Conservation (phyloP, 2,113 vertebrate species). For the Cnemophilus loriae region DNA sequence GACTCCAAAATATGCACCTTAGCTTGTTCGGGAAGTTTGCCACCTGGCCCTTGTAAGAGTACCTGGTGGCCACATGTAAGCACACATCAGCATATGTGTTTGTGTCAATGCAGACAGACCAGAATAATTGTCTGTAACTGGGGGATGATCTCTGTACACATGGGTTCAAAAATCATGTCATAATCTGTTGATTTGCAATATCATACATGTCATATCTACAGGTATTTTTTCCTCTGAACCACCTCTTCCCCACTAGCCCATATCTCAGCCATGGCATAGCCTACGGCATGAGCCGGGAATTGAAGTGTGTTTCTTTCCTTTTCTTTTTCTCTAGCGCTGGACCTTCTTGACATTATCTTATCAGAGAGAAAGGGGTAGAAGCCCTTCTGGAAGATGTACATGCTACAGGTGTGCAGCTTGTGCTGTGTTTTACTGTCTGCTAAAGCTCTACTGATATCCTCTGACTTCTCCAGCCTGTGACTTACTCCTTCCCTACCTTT, state of each 20-base stretch:
- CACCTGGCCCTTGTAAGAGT: neutral
- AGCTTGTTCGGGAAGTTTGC: neutral
- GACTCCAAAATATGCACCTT: neutral
- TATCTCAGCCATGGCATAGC: neutral
- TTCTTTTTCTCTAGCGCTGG: neutral
- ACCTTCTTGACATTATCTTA: neutral
- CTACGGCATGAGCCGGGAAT: neutral
- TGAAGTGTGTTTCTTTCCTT: neutral
- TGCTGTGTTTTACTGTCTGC: neutral
- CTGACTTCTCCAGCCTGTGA: neutral
- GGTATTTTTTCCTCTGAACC: neutral
- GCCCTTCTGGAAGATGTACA: neutral
- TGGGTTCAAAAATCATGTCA: fast-evolving
- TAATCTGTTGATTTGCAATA: neutral
- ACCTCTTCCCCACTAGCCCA: neutral
- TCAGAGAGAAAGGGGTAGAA: neutral
- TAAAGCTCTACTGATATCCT: neutral
- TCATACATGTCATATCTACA: neutral
- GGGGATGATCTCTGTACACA: neutral
- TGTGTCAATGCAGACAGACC: neutral
- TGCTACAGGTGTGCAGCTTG: fast-evolving
- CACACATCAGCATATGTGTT: neutral
- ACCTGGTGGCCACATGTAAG: neutral
- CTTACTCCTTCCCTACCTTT: neutral
- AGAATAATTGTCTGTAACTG: neutral